Evolutionary conservation across 1,140 invertebrate genomes (phyloP), one percentile per base, ranked within the genome.

Genomic region (Hypothenemus hampei): DNA sequence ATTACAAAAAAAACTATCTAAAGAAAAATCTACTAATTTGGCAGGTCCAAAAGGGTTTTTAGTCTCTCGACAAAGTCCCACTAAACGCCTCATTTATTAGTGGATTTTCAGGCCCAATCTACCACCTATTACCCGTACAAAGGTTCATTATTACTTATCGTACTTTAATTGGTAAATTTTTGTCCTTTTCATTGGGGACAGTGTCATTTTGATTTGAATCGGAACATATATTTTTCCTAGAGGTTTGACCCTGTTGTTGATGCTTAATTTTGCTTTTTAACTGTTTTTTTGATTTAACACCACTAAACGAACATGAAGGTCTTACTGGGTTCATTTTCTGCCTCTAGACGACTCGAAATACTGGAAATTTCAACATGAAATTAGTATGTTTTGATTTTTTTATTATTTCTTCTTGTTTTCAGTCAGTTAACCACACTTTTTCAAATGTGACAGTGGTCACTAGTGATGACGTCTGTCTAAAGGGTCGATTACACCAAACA

Each of bases 161-260:
- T 61, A 67, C 65, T 36, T 63, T 64, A 29, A 20, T 49, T 18
- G 64, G 63, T 16, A 61, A 65, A 29, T 57, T 50, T 60, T 64
- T 66, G 13, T 65, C 63, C 26, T 31, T 61, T 16, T 46, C 53
- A 26, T 57, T 61, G 24, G 37, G 49, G 18, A 47, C 41, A 23
- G 19, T 48, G 31, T 56, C 10, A 22, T 35, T 52, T 53, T 33
- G 39, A 33, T 18, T 39, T 50, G 48, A 50, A 29, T 26, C 41
- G 18, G 36, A 50, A 50, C 13, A 24, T n/a, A 13, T 10, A 24
- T 40, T 41, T 13, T 36, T 48, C 8, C 8, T 40, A 26, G 23
- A 19, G 10, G 13, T 10, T 20, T 46, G 48, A 16, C 21, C 36
- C 15, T 26, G 48, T 23, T 15, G 44, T 33, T 37, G 46, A 39